Evolutionary conservation across 2,113 vertebrate species (phyloP).

Genomic region (Crotalus tigris): DNA sequence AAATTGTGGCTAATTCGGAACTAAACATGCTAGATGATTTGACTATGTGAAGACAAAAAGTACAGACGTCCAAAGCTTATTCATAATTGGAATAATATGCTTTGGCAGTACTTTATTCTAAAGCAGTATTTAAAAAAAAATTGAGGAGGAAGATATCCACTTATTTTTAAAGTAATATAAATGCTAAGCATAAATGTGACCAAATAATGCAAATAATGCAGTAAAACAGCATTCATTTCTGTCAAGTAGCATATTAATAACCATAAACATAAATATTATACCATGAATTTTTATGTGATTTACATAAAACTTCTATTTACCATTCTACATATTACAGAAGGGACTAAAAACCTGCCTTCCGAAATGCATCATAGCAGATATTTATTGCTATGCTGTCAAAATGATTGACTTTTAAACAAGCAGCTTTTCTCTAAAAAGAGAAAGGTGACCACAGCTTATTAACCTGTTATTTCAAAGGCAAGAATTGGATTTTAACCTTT

Average conservation of each 20-base stretch:
- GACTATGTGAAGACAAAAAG: background rate
- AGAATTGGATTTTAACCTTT: background rate
- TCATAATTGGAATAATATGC: background rate
- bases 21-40: background rate
- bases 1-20: background rate
- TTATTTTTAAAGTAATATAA: background rate
- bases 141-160: background rate
- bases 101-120: background rate
- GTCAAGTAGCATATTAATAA: background rate
- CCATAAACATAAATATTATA: background rate
- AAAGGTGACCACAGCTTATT: background rate
- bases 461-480: background rate
- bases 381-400: background rate
- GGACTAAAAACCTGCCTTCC: background rate
- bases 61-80: background rate
- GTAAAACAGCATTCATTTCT: background rate
- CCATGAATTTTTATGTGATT: background rate
- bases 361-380: background rate
- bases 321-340: background rate
- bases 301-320: background rate
- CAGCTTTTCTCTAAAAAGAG: background rate
- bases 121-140: background rate
- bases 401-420: background rate
- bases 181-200: slow-evolving; percentile 4
- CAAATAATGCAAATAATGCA: background rate